Percentiles rank a stretch among this genome's conserved stretches.
Evolutionary conservation across 2,113 vertebrate species (phyloP).

Genomic region (Prochilodus magdalenae): DNA sequence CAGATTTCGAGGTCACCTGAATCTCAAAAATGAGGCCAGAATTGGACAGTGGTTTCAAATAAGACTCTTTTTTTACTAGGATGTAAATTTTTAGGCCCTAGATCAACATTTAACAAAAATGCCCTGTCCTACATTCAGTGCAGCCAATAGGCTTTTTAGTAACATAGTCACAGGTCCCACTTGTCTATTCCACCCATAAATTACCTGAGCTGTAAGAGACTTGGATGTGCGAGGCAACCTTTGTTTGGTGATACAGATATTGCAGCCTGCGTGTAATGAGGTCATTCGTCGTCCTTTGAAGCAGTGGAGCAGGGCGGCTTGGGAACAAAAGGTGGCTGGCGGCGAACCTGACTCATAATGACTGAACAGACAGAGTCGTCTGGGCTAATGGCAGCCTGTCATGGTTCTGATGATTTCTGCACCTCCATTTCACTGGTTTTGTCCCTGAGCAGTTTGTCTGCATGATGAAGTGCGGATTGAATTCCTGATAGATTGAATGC

Average conservation of each 20-base stretch:
- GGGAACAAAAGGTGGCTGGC: conserved; percentile 59
- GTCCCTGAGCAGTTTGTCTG: conserved; percentile 50
- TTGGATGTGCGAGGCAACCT: conserved; percentile 49
- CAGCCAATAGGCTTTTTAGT: conserved; percentile 32
- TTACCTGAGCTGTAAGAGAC: conserved; percentile 48
- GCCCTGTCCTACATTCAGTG: conserved; percentile 30
- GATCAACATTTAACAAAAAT: conserved; percentile 46
- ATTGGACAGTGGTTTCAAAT: background rate
- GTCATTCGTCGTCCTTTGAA: conserved; percentile 60
- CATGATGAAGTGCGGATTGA: conserved; percentile 48
- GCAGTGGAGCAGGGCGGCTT: conserved; percentile 40
- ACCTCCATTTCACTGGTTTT: conserved; percentile 53
- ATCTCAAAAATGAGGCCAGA: conserved; percentile 6
- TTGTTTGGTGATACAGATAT: conserved; percentile 58
- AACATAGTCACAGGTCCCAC: conserved; percentile 40
- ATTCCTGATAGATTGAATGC: conserved; percentile 49
- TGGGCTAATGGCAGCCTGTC: conserved; percentile 57
- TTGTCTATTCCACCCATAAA: conserved; percentile 52
- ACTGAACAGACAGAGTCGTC: conserved; percentile 51
- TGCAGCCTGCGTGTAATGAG: conserved; percentile 55
- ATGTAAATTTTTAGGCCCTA: conserved; percentile 33
- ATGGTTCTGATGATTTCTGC: conserved; percentile 52
- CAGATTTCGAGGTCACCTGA: background rate
- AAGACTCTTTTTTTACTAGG: conserved; percentile 23
- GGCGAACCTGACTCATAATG: conserved; percentile 57